Evolutionary conservation across 2,797 vertebrate genomes (phyloP).

Genomic region (Agapornis canus): DNA sequence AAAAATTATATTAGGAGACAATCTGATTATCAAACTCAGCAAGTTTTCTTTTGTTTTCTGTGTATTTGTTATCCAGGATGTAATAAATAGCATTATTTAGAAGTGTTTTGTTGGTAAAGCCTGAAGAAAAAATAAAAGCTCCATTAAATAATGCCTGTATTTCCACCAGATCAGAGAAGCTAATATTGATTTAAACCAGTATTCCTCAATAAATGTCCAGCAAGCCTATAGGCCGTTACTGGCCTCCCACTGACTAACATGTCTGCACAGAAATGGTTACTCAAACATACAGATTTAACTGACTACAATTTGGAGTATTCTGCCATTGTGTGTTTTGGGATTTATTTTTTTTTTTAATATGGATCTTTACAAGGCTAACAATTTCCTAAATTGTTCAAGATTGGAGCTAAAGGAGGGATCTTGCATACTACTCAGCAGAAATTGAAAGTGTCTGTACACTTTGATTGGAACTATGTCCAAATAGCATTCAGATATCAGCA

Average conservation of each 20-base stretch:
- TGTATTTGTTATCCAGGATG: background rate
- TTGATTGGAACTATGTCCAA: background rate
- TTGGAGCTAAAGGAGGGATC: background rate
- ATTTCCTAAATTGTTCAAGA: background rate
- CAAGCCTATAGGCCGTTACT: conserved; percentile 25
- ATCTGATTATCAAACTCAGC: background rate
- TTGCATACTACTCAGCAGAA: background rate
- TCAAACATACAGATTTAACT: background rate
- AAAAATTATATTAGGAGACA: background rate
- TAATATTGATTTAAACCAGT: conserved; percentile 63
- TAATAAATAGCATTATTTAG: conserved; percentile 1
- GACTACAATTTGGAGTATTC: background rate
- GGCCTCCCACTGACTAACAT: conserved; percentile 45
- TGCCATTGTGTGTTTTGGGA: background rate
- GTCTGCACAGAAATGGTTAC: conserved; percentile 1
- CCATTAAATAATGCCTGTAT: conserved; percentile 17
- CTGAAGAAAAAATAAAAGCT: background rate
- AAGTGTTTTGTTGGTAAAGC: background rate
- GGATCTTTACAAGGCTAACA: background rate
- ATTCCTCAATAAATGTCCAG: conserved; percentile 60
- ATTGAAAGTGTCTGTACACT: background rate
- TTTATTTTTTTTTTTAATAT: background rate
- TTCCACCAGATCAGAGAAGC: conserved; percentile 36
- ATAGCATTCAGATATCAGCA: background rate
- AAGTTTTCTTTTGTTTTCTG: background rate